Evolutionary conservation across 2,888 invertebrate species (phyloP).

Genomic region (Urechis unicinctus): DNA sequence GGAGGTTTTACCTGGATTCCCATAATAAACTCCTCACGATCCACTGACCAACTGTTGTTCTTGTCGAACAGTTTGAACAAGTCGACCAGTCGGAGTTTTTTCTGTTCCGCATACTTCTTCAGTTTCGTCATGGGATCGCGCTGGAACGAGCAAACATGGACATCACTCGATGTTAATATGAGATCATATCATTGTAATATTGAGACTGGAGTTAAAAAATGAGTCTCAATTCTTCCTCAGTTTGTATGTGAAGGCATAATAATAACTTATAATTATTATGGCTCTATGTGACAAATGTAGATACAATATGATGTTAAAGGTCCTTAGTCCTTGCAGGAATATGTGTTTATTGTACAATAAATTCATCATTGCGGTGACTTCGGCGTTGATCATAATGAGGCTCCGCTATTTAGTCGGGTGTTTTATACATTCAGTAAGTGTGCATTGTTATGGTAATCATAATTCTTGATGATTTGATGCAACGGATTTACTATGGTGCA

Average conservation of each 20-base stretch:
- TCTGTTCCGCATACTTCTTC: conserved; percentile 24
- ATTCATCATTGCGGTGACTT: too few relatives aligned
- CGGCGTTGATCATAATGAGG: background rate
- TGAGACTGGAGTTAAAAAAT: too few relatives aligned
- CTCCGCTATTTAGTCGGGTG: too few relatives aligned
- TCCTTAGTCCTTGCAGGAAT: background rate
- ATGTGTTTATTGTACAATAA: too few relatives aligned
- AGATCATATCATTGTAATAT: too few relatives aligned
- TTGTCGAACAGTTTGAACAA: conserved; percentile 42
- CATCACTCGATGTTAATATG: conserved; percentile 15
- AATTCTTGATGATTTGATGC: too few relatives aligned
- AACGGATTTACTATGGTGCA: too few relatives aligned
- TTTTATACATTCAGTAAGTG: too few relatives aligned
- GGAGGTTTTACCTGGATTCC: conserved; percentile 30
- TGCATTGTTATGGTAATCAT: too few relatives aligned
- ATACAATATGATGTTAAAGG: background rate
- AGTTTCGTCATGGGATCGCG: conserved; percentile 37
- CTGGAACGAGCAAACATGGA: conserved; percentile 21
- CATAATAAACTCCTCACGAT: conserved; percentile 29
- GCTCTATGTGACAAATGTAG: background rate
- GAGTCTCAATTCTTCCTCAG: too few relatives aligned
- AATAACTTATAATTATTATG: too few relatives aligned
- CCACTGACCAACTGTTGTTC: conserved; percentile 32
- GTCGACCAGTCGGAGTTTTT: conserved; percentile 38
- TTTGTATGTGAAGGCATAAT: too few relatives aligned